Conservation (phyloP, 2,797 vertebrate species). For the Apogon hyalosoma region DNA sequence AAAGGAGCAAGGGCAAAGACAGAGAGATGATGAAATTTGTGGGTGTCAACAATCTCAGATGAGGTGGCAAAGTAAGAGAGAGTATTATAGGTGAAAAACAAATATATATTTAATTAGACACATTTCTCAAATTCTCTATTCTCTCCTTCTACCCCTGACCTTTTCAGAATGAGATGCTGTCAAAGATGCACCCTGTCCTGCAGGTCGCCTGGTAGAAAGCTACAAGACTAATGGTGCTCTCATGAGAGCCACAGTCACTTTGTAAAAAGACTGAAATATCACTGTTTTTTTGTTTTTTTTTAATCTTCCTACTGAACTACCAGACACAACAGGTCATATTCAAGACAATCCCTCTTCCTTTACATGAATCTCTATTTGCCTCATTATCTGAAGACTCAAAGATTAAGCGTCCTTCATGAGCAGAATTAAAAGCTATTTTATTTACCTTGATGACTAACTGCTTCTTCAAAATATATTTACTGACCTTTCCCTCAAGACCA, state of each 20-base stretch:
- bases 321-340: slow-evolving; percentile 44
- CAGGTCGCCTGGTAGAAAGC: slow-evolving; percentile 15
- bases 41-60: no score
- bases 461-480: slow-evolving; percentile 32
- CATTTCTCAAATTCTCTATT: slow-evolving; percentile 16
- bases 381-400: slow-evolving; percentile 61
- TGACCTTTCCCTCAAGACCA: slow-evolving; percentile 38
- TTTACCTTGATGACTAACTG: slow-evolving; percentile 47
- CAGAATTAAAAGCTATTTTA: slow-evolving; percentile 51
- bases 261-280: slow-evolving; percentile 51
- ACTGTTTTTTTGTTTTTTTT: slow-evolving; percentile 47
- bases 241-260: slow-evolving; percentile 57
- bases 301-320: slow-evolving; percentile 40
- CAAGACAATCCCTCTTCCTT: not conserved
- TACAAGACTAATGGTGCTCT: slow-evolving; percentile 66
- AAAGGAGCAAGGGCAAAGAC: slow-evolving; percentile 6
- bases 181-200: slow-evolving; percentile 49
- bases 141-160: slow-evolving; percentile 55
- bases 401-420: slow-evolving; percentile 64
- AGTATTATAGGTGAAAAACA: slow-evolving; percentile 7
- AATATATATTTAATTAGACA: slow-evolving; percentile 16
- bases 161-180: slow-evolving; percentile 77
- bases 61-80: slow-evolving; percentile 1
- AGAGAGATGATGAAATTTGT: not conserved
- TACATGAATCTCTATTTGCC: not conserved